Base-by-base conservation (phyloP, 1,140 invertebrate species). In the Brachionus rubens region DNA sequence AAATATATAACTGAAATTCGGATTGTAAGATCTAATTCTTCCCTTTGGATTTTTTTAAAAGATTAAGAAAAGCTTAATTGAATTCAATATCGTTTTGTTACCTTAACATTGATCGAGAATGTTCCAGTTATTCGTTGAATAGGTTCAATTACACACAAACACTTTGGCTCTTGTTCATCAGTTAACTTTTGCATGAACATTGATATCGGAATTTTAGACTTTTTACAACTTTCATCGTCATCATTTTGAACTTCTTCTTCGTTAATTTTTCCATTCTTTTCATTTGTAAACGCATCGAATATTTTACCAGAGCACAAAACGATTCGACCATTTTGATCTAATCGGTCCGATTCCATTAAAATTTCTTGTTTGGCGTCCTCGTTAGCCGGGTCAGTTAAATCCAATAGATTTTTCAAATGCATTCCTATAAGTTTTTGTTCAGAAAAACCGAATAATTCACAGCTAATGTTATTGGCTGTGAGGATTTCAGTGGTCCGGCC, bases 101-200 rank as follows among this genome's bases (percentile, higher is more conserved):
- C 83, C 46, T 80, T 80, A 16, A 36, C 78, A 65, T 81, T 79
- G 77, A 84, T 82, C n/a, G 79, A 78, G n/a, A 83, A 79, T 2
- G 59, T 77, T n/a, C 82, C 83, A 47, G 85, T 80, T 59, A 81
- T 82, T 67, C 86, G 77, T 62, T 86, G 80, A 36, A 89, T 88
- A 2, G 88, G 88, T 80, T 89, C 89, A 68, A 89, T 88, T 0
- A 89, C 88, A 14, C 88, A 88, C 65, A 89, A 82, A 78, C 88
- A 88, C 1, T 87, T 85, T 0, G 86, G 86, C 62, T 88, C 87
- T 68, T 79, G 28, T 40, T 72, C 68, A 2, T 76, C 56, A 26
- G 46, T 82, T 40, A 48, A 46, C 48, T 54, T 43, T 30, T 24
- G 59, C 43, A 62, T 41, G 14, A 76, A 52, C 48, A 76, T 47